phyloP scores from a whole-genome alignment of 1,140 invertebrate genomes.

The Holotrichia oblita region DNA sequence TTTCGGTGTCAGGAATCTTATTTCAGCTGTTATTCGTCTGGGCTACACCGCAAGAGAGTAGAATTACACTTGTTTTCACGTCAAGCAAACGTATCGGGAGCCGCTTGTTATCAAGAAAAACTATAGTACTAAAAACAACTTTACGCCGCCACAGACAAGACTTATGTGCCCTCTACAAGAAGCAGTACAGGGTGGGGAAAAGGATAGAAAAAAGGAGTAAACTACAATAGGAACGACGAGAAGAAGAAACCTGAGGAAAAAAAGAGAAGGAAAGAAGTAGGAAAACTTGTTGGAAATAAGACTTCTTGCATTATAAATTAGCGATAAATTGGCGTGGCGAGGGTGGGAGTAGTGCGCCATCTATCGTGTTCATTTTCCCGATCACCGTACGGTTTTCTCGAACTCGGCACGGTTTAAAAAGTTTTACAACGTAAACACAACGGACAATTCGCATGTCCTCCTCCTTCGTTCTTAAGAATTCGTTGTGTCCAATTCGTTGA shows the following conservation, averaged over 20 bases:
- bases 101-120: constrained; percentile 5
- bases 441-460: constrained; percentile 48
- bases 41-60: constrained; percentile 30
- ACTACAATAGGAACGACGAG: no score
- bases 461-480: constrained; percentile 47
- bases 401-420: constrained; percentile 50
- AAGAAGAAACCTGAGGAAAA: background rate
- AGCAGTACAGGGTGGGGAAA: background rate
- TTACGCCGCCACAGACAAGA: background rate
- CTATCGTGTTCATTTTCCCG: constrained; percentile 39
- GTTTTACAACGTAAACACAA: constrained; percentile 49
- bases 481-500: constrained; percentile 47
- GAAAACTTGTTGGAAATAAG: constrained; percentile 38
- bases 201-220: background rate
- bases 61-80: constrained; percentile 35
- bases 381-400: constrained; percentile 44
- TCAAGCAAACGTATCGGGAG: constrained; percentile 23
- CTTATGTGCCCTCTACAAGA: constrained; percentile 22
- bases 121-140: constrained; percentile 32
- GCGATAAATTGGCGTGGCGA: background rate
- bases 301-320: constrained; percentile 42
- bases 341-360: background rate
- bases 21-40: constrained; percentile 18
- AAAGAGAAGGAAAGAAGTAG: constrained; percentile 5
- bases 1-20: constrained; percentile 34